phyloP scores from a whole-genome alignment of 2,888 invertebrate genomes.

The Meloe dianella region DNA sequence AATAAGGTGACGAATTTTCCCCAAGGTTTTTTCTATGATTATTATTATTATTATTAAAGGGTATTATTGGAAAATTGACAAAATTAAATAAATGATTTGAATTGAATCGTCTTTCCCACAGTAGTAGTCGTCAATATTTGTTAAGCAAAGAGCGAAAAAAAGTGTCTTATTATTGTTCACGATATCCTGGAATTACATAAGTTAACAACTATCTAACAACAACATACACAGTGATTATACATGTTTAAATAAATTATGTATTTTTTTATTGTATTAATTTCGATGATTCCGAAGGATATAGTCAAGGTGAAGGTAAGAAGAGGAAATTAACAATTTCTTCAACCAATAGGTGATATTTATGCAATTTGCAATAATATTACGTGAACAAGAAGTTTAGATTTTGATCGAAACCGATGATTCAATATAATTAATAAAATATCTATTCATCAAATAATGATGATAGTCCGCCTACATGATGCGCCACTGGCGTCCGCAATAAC shows the following conservation, averaged over 20 bases:
- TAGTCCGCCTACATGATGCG: conserved; percentile 3
- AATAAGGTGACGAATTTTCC: neutral
- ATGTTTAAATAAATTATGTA: conserved; percentile 29
- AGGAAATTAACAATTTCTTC: conserved; percentile 30
- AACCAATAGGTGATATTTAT: neutral
- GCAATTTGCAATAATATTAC: too few species aligned
- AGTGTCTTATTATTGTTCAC: conserved; percentile 26
- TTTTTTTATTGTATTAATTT: conserved; percentile 27
- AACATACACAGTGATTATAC: conserved; percentile 17
- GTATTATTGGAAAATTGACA: neutral
- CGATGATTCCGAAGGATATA: conserved; percentile 29
- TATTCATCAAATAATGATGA: neutral
- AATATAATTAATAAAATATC: neutral
- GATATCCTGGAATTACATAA: conserved; percentile 30
- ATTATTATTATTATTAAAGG: too few species aligned
- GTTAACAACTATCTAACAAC: conserved; percentile 11
- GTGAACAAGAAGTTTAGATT: too few species aligned
- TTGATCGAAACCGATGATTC: neutral
- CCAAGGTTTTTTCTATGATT: neutral
- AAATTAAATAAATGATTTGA: too few species aligned
- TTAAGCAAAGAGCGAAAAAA: neutral
- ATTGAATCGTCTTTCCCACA: too few species aligned
- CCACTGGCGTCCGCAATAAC: neutral
- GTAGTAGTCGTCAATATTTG: too few species aligned
- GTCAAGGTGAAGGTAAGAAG: conserved; percentile 29